These are phyloP conservation scores for Ara ararauna DNA, from an alignment of 2,797 vertebrate species.

Conservation along the genomic window DNA sequence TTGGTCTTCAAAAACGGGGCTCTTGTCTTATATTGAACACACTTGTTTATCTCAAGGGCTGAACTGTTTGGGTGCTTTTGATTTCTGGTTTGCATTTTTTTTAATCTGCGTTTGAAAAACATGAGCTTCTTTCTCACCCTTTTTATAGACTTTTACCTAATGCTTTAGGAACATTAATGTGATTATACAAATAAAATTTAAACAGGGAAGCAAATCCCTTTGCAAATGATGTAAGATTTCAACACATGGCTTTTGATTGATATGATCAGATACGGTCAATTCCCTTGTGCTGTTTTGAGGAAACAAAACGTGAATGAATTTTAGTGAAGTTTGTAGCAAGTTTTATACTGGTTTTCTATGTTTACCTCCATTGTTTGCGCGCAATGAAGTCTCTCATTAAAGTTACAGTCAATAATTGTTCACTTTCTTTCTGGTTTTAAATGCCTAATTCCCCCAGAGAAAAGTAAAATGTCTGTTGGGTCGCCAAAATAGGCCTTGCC, in stretches of 20 bases:
- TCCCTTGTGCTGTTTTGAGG: not conserved
- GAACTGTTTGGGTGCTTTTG: constrained; percentile 56
- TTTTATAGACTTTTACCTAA: not conserved
- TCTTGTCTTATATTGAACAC: constrained; percentile 49
- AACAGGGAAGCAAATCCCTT: constrained; percentile 18
- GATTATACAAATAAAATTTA: not conserved
- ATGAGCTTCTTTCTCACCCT: not conserved
- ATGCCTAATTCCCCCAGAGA: not conserved
- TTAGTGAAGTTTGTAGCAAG: not conserved
- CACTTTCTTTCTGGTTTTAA: not conserved
- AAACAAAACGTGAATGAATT: not conserved
- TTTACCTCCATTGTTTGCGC: not conserved
- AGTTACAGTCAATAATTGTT: not conserved
- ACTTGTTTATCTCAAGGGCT: constrained; percentile 68
- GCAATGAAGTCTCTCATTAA: not conserved
- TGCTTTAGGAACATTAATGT: constrained; percentile 15
- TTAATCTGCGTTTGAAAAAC: constrained; percentile 26
- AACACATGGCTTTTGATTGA: not conserved
- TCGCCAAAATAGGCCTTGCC: not conserved
- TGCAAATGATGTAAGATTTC: not conserved
- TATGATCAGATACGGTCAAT: not conserved
- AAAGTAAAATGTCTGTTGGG: not conserved
- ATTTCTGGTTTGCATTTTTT: constrained; percentile 50
- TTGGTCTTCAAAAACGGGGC: constrained; percentile 53
- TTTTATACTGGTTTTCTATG: not conserved